A percentile compares a stretch with the other conserved stretches of the same genome.
Evolutionary conservation across 2,113 vertebrate species (phyloP).

Genomic region (Zosterops borbonicus): DNA sequence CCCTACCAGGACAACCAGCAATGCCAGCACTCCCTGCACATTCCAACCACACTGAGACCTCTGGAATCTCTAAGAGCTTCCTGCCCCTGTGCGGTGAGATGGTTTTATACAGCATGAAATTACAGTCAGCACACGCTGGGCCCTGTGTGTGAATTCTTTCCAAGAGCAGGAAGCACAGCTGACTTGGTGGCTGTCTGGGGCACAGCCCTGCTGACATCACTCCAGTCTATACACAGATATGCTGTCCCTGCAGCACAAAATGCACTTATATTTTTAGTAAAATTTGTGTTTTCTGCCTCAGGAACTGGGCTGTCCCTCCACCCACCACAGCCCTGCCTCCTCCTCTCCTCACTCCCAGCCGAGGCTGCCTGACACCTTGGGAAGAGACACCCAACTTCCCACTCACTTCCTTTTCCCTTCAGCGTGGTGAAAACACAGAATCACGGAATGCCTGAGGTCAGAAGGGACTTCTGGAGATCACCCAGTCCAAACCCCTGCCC

Average conservation of each 20-base stretch:
- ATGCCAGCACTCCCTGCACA: neutral
- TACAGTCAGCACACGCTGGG: no score
- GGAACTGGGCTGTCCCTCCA: neutral
- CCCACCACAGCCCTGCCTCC: neutral
- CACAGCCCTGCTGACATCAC: neutral
- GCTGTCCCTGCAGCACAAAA: rapidly evolving
- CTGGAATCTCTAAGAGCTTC: neutral
- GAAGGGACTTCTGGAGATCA: neutral
- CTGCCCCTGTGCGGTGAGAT: rapidly evolving
- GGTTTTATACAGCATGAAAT: neutral
- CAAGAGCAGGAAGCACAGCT: neutral
- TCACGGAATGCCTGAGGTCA: no score
- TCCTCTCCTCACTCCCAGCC: neutral
- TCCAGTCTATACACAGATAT: neutral
- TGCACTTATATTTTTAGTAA: no score
- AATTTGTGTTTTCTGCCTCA: neutral
- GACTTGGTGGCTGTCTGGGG: no score
- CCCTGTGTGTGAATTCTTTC: rapidly evolving
- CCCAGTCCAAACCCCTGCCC: neutral
- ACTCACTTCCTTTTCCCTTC: neutral
- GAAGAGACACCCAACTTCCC: neutral
- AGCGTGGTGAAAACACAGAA: neutral
- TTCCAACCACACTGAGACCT: neutral
- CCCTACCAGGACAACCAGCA: neutral
- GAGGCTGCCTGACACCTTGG: rapidly evolving